phyloP scores from a whole-genome alignment of 2,113 vertebrate genomes.

The Ploceus nigricollis region DNA sequence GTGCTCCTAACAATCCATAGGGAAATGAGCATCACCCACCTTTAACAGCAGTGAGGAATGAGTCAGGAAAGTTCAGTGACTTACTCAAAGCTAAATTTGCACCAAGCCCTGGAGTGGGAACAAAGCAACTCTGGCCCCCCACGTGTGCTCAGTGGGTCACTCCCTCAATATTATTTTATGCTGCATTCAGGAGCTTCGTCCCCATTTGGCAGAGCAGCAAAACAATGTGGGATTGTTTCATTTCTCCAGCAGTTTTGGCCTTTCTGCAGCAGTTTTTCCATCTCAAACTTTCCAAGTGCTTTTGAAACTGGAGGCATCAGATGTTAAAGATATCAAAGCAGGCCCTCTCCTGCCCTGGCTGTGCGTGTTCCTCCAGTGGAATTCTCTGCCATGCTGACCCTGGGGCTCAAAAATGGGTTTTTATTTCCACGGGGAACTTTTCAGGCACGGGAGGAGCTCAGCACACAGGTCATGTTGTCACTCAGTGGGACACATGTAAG shows the following conservation, averaged over 20 bases:
- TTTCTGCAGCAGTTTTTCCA: slow-evolving; percentile 39
- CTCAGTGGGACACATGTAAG: rapidly evolving
- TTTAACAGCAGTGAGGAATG: background rate
- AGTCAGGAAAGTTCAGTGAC: background rate
- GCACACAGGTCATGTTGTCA: background rate
- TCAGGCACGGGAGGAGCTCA: background rate
- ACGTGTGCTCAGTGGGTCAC: background rate
- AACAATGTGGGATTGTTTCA: background rate
- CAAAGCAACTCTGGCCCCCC: background rate
- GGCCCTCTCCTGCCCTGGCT: background rate
- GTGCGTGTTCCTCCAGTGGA: rapidly evolving
- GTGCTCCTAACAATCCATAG: background rate
- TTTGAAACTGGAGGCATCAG: background rate
- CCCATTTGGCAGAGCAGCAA: background rate
- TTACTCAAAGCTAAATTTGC: background rate
- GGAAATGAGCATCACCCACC: background rate
- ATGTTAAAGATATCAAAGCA: background rate
- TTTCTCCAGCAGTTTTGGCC: background rate
- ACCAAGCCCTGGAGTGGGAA: background rate
- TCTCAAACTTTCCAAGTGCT: background rate
- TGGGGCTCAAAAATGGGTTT: background rate
- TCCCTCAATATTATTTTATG: background rate
- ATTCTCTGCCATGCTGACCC: background rate
- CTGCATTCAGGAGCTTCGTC: background rate
- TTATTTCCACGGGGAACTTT: background rate